These are phyloP conservation scores for Euborellia annulipes DNA, from an alignment of 1,140 invertebrate species.

Conservation along the genomic window DNA sequence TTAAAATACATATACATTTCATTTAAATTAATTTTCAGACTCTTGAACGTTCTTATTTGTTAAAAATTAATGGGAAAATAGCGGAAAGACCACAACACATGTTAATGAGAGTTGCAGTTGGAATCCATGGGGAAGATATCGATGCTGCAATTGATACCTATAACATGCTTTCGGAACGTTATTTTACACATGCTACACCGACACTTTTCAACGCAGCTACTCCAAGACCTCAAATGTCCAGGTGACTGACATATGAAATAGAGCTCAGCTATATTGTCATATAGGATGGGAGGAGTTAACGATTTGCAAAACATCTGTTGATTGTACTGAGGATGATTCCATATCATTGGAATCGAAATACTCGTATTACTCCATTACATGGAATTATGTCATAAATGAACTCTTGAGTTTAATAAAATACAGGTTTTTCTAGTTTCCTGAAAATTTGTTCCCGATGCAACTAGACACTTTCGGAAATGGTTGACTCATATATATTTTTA, in stretches of 20 bases:
- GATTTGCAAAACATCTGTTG: too few relatives aligned
- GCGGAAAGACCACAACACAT: constrained; percentile 96
- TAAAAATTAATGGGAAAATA: constrained; percentile 88
- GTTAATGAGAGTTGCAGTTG: constrained; percentile 95
- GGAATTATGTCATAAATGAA: too few relatives aligned
- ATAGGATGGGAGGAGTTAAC: too few relatives aligned
- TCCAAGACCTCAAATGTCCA: constrained; percentile 78
- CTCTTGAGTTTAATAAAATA: too few relatives aligned
- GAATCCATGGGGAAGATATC: constrained; percentile 90
- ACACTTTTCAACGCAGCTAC: constrained; percentile 95
- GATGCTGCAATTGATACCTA: constrained; percentile 92
- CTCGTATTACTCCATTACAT: too few relatives aligned
- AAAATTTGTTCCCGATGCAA: too few relatives aligned
- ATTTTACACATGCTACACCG: constrained; percentile 96
- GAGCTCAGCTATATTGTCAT: too few relatives aligned
- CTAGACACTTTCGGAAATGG: too few relatives aligned
- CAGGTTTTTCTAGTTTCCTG: too few relatives aligned
- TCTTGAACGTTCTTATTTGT: constrained; percentile 84
- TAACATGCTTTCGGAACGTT: constrained; percentile 86
- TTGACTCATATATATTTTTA: too few relatives aligned
- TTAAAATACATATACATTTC: not conserved
- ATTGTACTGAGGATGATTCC: too few relatives aligned
- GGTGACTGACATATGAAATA: constrained; percentile 21
- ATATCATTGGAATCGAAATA: too few relatives aligned
- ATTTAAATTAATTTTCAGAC: constrained; percentile 36